These are phyloP conservation scores for Acrocephalus kingi DNA, from an alignment of 2,113 vertebrate species.

Conservation along the genomic window DNA sequence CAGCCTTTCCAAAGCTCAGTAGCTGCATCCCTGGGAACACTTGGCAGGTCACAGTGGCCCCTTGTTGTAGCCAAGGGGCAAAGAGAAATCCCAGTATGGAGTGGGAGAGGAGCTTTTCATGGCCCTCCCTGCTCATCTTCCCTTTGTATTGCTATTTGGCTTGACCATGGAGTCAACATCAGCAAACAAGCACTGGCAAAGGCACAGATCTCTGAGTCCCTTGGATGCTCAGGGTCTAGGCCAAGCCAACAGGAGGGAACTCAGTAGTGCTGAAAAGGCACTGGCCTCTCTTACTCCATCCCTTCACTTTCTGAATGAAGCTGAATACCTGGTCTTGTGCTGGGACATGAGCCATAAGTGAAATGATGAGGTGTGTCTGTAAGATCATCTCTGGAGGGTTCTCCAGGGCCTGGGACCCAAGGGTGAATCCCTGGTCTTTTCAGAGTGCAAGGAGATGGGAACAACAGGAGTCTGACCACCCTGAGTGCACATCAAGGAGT, in stretches of 20 bases:
- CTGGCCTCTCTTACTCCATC: not conserved
- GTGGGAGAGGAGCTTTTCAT: not conserved
- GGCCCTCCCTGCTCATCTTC: not conserved
- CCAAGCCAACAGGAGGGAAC: not conserved
- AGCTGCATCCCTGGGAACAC: not conserved
- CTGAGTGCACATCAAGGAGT: not conserved
- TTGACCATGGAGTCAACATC: not conserved
- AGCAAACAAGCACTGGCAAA: not conserved
- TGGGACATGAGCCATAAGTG: not conserved
- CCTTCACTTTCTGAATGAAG: not conserved
- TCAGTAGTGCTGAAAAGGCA: not conserved
- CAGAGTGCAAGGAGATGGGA: not conserved
- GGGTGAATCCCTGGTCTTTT: not conserved
- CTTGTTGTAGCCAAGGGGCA: not conserved
- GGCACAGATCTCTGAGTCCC: not conserved
- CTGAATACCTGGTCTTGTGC: not conserved
- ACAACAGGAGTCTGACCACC: not conserved
- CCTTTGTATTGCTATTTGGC: not conserved
- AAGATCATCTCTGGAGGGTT: not conserved
- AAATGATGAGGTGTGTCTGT: not conserved
- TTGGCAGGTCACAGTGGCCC: not conserved
- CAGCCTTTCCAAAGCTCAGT: not conserved
- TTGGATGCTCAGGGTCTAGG: not conserved
- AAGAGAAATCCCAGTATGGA: not conserved
- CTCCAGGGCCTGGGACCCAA: not conserved